Conservation (phyloP, 2,113 vertebrate species). For the Myrmecobius fasciatus region DNA sequence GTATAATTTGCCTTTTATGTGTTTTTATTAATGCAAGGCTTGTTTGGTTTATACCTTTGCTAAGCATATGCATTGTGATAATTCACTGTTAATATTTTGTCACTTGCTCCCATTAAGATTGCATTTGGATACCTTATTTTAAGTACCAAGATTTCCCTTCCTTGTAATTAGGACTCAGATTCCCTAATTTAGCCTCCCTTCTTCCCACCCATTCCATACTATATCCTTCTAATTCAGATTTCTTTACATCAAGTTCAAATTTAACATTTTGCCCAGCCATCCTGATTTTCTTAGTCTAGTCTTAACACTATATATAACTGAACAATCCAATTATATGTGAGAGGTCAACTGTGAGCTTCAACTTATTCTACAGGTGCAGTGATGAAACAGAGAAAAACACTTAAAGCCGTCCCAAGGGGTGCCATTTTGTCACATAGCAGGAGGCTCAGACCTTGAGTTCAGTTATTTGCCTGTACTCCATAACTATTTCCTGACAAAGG, state of each 20-base stretch:
- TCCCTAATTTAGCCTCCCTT: neutral
- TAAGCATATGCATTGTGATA: neutral
- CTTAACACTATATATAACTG: neutral
- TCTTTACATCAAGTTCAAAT: neutral
- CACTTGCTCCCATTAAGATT: constrained; percentile 11
- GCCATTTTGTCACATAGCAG: neutral
- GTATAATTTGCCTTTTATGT: neutral
- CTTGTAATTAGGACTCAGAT: neutral
- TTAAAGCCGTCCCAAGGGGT: neutral
- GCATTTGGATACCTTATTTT: neutral
- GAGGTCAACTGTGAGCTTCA: constrained; percentile 10
- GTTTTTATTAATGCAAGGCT: neutral
- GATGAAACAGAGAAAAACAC: neutral
- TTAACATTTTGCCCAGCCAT: neutral
- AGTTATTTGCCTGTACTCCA: neutral
- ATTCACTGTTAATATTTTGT: neutral
- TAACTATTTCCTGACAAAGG: neutral
- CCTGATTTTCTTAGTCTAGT: neutral
- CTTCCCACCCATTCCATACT: neutral
- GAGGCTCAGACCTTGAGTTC: neutral
- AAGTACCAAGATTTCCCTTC: neutral
- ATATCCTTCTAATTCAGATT: neutral
- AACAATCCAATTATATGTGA: neutral
- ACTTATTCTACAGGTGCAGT: neutral
- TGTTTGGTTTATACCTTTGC: neutral